Percentiles rank a stretch among this genome's conserved stretches.
phyloP scores from a whole-genome alignment of 2,113 vertebrate genomes.

The Sinocyclocheilus anshuiensis region DNA sequence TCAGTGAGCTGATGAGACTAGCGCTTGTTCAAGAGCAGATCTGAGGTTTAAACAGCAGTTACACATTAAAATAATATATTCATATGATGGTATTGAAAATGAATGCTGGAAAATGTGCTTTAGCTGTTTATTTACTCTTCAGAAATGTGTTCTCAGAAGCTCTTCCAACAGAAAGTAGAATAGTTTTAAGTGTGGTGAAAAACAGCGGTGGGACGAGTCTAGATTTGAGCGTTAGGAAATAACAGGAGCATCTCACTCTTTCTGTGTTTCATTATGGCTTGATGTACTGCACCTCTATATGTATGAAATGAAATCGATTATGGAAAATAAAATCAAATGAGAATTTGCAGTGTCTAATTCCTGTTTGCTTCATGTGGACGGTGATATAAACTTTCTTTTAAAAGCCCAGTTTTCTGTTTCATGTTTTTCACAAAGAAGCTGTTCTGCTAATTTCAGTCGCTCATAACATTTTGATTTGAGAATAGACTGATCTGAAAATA shows the following conservation, averaged over 20 bases:
- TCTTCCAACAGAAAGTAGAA: background rate
- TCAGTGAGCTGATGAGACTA: background rate
- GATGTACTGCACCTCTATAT: constrained; percentile 27
- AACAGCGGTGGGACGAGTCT: background rate
- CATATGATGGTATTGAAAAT: background rate
- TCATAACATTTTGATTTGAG: too few species aligned
- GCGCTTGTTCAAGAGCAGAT: background rate
- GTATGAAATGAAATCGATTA: constrained; percentile 10
- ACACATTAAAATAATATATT: background rate
- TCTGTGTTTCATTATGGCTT: constrained; percentile 14
- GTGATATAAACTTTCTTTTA: background rate
- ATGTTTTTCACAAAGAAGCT: background rate
- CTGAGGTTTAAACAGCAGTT: background rate
- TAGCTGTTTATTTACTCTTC: background rate
- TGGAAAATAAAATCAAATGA: background rate
- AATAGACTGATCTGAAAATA: too few species aligned
- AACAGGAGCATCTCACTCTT: constrained; percentile 36
- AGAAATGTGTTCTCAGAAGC: background rate
- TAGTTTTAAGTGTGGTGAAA: background rate
- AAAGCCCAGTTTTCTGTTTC: background rate
- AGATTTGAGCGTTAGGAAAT: constrained; percentile 60
- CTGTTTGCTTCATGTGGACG: background rate
- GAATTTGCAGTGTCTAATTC: background rate
- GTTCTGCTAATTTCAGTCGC: background rate
- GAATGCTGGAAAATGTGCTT: background rate